Conservation (phyloP, 2,797 vertebrate genomes). For the Clamator glandarius region DNA sequence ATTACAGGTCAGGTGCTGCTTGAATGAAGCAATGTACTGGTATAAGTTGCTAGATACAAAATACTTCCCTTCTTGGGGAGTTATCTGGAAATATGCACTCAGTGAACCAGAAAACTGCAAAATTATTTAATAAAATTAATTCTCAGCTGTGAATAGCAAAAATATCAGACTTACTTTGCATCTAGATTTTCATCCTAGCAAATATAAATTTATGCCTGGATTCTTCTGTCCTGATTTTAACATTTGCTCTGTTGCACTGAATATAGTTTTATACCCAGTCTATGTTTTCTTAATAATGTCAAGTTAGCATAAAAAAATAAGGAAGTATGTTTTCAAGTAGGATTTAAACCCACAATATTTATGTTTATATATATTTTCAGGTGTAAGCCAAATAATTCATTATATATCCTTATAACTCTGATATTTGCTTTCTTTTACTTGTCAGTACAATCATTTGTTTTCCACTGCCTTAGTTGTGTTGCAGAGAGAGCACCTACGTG, state of each 20-base stretch:
- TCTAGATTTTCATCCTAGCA: conserved; percentile 58
- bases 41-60: conserved; percentile 14
- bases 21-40: background rate
- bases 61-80: conserved; percentile 40
- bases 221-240: conserved; percentile 35
- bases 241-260: conserved; percentile 26
- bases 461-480: background rate
- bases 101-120: conserved; percentile 41
- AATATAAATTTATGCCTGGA: conserved; percentile 42
- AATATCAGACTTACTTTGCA: conserved; percentile 54
- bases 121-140: conserved; percentile 63
- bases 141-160: conserved; percentile 45
- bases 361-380: background rate
- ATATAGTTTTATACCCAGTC: background rate
- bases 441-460: background rate
- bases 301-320: conserved; percentile 32
- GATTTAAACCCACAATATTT: background rate
- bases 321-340: conserved; percentile 4
- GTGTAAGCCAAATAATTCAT: background rate
- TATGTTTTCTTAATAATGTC: conserved; percentile 7
- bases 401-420: background rate
- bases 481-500: background rate
- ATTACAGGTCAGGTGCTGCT: conserved; percentile 37
- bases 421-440: background rate
- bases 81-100: conserved; percentile 24